Evolutionary conservation across 2,113 vertebrate species (phyloP), one percentile per base, ranked within the genome.

Genomic region (Emydura subglobosa): DNA sequence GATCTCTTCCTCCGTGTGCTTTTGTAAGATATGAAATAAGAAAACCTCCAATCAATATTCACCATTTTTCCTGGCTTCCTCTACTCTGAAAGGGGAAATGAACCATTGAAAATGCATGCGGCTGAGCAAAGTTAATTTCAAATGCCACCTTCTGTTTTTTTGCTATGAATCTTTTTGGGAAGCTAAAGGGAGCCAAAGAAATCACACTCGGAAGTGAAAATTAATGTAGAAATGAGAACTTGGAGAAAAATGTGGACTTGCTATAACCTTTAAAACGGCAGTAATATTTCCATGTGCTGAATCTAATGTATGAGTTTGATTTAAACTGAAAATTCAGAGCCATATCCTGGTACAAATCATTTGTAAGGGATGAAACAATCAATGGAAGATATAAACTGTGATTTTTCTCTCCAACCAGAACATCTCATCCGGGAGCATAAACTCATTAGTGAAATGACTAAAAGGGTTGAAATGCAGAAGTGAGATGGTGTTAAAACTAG

Each of bases 361-460:
- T 54, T 0, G 22, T 44, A 93, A 1, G 0, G 54, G 86, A 83
- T 49, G 53, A 88, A 92, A 53, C 59, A 61, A 49, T 85, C 83
- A 84, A 72, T 54, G 76, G 85, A 82, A 89, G 90, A 89, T n/a
- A 54, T 8, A 27, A 50, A 34, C 39, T 92, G 89, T 0, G 0
- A 17, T 81, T 91, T 4, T 0, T 50, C 91, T 82, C 89, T 13
- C 79, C 9, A 21, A 95, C 93, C 92, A 92, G 88, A 82, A 83
- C 0, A 2, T 54, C 91, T 96, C 34, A 0, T 91, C 65, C 92
- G 89, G 85, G 94, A 95, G 82, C 42, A 90, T 74, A 81, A 31
- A 85, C 88, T 92, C 91, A 31, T 95, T 87, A 92, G 88, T 8
- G 61, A 59, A 0, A 2, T 55, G 95, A 86, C n/a, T 83, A 91